These are phyloP conservation scores for Pterocles gutturalis DNA, from an alignment of 2,113 vertebrate species.

Conservation along the genomic window DNA sequence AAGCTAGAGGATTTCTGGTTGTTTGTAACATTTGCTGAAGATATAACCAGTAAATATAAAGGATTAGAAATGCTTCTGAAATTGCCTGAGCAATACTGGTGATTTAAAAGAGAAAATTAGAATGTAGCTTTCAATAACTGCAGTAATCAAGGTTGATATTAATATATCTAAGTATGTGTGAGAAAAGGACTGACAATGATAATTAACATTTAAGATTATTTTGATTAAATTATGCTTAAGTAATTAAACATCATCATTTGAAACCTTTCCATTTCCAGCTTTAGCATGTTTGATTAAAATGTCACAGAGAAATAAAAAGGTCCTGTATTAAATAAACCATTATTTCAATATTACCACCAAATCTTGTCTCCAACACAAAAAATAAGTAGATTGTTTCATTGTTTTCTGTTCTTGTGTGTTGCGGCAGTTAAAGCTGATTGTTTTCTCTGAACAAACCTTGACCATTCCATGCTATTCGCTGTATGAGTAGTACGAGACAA, in stretches of 20 bases:
- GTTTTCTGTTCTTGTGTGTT: background rate
- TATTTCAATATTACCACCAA: background rate
- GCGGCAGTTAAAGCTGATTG: background rate
- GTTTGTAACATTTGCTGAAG: background rate
- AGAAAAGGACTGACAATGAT: slow-evolving; percentile 44
- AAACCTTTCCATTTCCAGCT: slow-evolving; percentile 11
- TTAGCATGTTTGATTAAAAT: slow-evolving; percentile 33
- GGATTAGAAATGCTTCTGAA: background rate
- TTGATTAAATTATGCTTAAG: slow-evolving; percentile 48
- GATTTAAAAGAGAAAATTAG: slow-evolving; percentile 7
- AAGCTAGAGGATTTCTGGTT: background rate
- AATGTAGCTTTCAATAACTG: background rate
- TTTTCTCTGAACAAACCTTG: background rate
- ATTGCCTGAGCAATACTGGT: background rate
- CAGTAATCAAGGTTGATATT: slow-evolving; percentile 1
- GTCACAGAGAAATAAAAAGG: background rate
- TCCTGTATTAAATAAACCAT: background rate
- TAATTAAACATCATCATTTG: slow-evolving; percentile 53
- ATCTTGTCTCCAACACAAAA: background rate
- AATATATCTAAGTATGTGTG: background rate
- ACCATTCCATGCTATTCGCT: background rate
- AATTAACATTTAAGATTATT: slow-evolving; percentile 27
- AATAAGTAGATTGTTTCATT: background rate
- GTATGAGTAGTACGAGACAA: background rate
- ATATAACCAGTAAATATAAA: background rate